Evolutionary conservation across 2,113 vertebrate genomes (phyloP), one percentile per base, ranked within the genome.

Genomic region (Chamaea fasciata): DNA sequence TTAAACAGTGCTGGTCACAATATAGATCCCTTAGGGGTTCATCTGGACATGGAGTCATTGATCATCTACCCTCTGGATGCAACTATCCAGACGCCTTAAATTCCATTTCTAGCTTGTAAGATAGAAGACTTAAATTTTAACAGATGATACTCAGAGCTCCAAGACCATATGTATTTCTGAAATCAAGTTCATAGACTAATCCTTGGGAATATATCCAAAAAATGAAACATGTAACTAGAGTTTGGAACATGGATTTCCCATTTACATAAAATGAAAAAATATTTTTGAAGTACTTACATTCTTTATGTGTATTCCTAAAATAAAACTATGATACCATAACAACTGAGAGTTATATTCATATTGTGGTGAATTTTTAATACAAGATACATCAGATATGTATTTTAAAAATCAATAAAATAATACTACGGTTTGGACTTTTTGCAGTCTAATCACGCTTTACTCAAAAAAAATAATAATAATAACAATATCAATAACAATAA

Each of bases 271-370:
- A 53, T 41, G 47, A 79, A 83, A 70, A 8, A 59, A 31, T 63
- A 82, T 59, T 90, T 6, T 63, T 47, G 9, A 75, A 90, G 7
- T 12, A 57, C 56, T 55, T 75, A 15, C 17, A 60, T 82, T 50
- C 52, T 88, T 89, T 60, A 56, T 59, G 70, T 47, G 13, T 37
- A 64, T 88, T 92, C 50, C 30, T 24, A 69, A 92, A 95, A 88
- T 83, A 84, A 92, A 94, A 85, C 52, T 76, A 73, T 1, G 3
- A 73, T 9, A 71, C 16, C 44, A 56, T 26, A 59, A 60, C 16
- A 82, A 33, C 18, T 60, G 21, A 79, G 20, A 75, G 30, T 24
- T 75, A 37, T 81, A 57, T n/a, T 76, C 12, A 4, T 82, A 64
- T n/a, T 44, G 13, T 68, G 30, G 30, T 90, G 27, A 85, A 60